phyloP scores from a whole-genome alignment of 2,888 invertebrate genomes.

The Pelosia muscerda region DNA sequence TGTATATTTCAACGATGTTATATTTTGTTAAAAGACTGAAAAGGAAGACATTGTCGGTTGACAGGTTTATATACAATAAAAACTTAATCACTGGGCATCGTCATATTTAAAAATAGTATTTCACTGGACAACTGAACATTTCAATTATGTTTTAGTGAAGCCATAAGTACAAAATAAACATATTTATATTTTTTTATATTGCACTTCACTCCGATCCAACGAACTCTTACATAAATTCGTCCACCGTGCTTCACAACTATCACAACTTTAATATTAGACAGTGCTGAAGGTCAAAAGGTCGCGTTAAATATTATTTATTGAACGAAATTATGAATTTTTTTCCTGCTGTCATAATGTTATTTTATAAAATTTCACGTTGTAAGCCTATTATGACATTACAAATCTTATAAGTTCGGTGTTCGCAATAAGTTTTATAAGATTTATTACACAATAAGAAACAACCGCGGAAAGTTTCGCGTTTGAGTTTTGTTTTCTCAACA shows the following conservation, averaged over 20 bases:
- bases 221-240: not conserved
- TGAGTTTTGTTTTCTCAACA: slow-evolving; percentile 61
- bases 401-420: slow-evolving; percentile 41
- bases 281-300: not conserved
- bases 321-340: not conserved
- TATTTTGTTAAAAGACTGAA: slow-evolving; percentile 24
- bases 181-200: not conserved
- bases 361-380: slow-evolving; percentile 20
- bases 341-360: not conserved
- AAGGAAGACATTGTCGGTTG: not conserved
- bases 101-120: too few species aligned
- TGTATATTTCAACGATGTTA: slow-evolving; percentile 30
- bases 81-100: not conserved
- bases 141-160: not conserved
- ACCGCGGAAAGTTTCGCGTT: slow-evolving; percentile 53
- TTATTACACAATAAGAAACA: slow-evolving; percentile 60
- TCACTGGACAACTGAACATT: not conserved
- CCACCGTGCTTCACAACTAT: not conserved
- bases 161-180: not conserved
- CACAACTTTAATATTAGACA: not conserved
- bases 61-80: not conserved
- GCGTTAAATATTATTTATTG: not conserved
- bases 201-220: too few species aligned
- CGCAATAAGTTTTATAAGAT: slow-evolving; percentile 55
- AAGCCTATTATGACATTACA: slow-evolving; percentile 42